Evolutionary conservation across 2,797 vertebrate species (phyloP).

Genomic region (Enteromius unitaeniatus): DNA sequence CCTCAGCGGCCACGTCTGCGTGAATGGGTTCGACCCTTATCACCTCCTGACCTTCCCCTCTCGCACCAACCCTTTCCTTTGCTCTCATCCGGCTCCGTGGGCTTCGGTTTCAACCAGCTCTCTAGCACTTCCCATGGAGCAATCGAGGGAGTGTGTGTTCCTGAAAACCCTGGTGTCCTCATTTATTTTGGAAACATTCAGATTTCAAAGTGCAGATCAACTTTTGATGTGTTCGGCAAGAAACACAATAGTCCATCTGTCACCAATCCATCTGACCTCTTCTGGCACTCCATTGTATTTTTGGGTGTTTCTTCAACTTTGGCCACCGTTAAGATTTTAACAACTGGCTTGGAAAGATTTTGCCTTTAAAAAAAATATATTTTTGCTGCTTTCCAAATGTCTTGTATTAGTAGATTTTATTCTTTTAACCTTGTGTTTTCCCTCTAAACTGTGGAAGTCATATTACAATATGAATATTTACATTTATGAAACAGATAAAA

Average conservation of each 20-base stretch:
- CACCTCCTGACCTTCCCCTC: conserved; percentile 48
- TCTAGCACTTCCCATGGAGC: conserved; percentile 32
- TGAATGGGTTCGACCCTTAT: conserved; percentile 48
- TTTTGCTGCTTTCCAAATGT: neutral
- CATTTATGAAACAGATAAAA: neutral
- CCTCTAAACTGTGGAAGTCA: neutral
- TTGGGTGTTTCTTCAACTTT: conserved; percentile 7
- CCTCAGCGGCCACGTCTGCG: neutral
- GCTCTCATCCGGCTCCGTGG: conserved; percentile 34
- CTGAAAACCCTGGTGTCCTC: conserved; percentile 29
- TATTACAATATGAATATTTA: neutral
- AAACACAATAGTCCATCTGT: conserved; percentile 9
- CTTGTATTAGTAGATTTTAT: neutral
- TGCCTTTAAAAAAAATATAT: neutral
- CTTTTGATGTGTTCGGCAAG: neutral
- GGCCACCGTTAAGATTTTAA: neutral
- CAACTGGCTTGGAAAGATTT: neutral
- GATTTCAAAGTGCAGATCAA: conserved; percentile 13
- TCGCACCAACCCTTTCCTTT: conserved; percentile 38
- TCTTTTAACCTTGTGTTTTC: neutral
- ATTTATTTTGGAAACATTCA: conserved; percentile 29
- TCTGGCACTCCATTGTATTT: neutral
- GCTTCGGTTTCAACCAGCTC: conserved; percentile 26
- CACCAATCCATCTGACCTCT: conserved; percentile 11
- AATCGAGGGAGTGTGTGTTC: neutral